Base-by-base conservation (phyloP, 1,140 invertebrate genomes). In the Glomeris maerens region DNA sequence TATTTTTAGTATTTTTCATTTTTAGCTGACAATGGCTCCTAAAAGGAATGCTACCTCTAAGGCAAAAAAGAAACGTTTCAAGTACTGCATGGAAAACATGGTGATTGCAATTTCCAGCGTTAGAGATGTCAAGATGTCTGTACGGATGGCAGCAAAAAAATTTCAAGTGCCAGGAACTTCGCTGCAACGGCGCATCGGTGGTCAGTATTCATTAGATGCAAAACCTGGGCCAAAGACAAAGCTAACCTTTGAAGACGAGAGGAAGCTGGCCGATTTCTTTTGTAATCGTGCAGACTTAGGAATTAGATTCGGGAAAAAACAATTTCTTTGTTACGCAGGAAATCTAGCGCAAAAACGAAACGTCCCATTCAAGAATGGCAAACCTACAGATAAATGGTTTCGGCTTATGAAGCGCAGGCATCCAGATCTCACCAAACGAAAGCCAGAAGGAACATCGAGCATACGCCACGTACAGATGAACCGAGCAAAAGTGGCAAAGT, bases 201-300 rank as follows among this genome's bases (percentile, higher is more conserved):
- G 44, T 25, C n/a, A n/a, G n/a, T n/a, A n/a, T n/a, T n/a, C n/a
- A n/a, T 23, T 52, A 3, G 17, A 50, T 40, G 20, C 27, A 28
- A 27, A 13, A 23, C 14, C 47, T 10, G 44, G 26, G 3, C 10
- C 25, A 7, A 46, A 46, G 29, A 4, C 45, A 4, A n/a, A 27
- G 13, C 20, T 46, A 5, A 10, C 45, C 4, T 10, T 27, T 46
- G 20, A 27, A 25, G 45, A 46, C 29, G 45, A 46, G 20, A 4
- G 45, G 20, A 46, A 46, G 45, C 5, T 46, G 5, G 20, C 22
- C n/a, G 5, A 46, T 21, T 27, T 5, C 22, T 14, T 27, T 14
- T 5, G 3, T 46, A 27, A 46, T 7, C 7, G 22, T 27, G 45
- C 45, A 27, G 20, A 23, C 5, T 20, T 46, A 5, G 45, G 45